These are phyloP conservation scores for Alsophila aescularia DNA, from an alignment of 2,888 invertebrate species.

Conservation along the genomic window DNA sequence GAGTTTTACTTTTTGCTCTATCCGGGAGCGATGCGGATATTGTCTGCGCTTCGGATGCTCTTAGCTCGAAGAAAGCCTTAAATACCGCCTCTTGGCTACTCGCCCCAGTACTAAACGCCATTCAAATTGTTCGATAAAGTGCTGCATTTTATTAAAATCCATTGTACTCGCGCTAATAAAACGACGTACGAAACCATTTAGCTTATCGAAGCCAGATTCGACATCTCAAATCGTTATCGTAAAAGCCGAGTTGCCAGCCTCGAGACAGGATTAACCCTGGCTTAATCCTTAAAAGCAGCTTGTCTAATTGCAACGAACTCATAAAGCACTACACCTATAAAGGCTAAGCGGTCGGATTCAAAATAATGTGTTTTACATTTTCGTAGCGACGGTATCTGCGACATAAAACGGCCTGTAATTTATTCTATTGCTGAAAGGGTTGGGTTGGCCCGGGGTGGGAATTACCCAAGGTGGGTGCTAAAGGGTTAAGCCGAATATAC, in stretches of 20 bases:
- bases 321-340: constrained; percentile 81
- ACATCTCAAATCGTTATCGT: constrained; percentile 69
- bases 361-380: constrained; percentile 84
- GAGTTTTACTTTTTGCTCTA: constrained; percentile 48
- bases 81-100: constrained; percentile 42
- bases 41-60: constrained; percentile 50
- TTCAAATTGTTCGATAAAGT: constrained; percentile 38
- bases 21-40: constrained; percentile 51
- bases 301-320: constrained; percentile 78
- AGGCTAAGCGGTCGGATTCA: constrained; percentile 82
- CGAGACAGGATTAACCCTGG: constrained; percentile 53
- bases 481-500: constrained; percentile 84
- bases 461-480: constrained; percentile 85
- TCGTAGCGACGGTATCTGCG: constrained; percentile 80
- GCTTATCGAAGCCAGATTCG: constrained; percentile 42
- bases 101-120: constrained; percentile 26
- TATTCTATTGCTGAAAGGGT: constrained; percentile 85
- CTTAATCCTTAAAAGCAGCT: constrained; percentile 78
- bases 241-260: constrained; percentile 59
- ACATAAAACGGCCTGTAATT: constrained; percentile 84
- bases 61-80: constrained; percentile 51
- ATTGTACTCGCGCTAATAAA: constrained; percentile 16
- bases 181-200: constrained; percentile 21
- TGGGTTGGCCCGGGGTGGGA: constrained; percentile 79
- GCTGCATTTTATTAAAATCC: constrained; percentile 31